Evolutionary conservation across 2,888 invertebrate species (phyloP).

Genomic region (Caradrina kadenii): DNA sequence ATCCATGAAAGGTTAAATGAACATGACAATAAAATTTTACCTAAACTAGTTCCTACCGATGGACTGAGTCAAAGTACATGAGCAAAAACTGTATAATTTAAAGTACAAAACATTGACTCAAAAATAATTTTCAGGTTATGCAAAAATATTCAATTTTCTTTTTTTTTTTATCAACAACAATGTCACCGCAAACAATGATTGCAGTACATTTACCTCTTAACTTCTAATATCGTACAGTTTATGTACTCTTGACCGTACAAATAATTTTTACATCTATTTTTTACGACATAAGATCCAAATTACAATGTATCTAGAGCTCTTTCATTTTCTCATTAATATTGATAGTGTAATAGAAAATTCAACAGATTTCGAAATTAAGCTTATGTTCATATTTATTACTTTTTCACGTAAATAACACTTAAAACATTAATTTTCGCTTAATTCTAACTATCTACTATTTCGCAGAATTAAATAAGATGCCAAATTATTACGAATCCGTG

Average conservation of each 20-base stretch:
- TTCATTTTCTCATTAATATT: constrained; percentile 36
- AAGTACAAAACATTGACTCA: constrained; percentile 52
- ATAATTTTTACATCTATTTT: constrained; percentile 62
- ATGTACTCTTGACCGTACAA: constrained; percentile 61
- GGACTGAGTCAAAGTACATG: constrained; percentile 48
- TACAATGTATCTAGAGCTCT: constrained; percentile 55
- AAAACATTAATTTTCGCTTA: constrained; percentile 1
- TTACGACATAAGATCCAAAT: constrained; percentile 49
- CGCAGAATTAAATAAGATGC: background rate
- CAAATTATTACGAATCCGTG: background rate
- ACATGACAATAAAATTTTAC: background rate
- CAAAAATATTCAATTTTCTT: constrained; percentile 61
- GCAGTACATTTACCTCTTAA: constrained; percentile 51
- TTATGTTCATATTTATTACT: constrained; percentile 4
- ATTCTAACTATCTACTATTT: constrained; percentile 7
- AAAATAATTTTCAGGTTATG: constrained; percentile 60
- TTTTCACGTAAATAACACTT: constrained; percentile 5
- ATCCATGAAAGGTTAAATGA: constrained; percentile 4
- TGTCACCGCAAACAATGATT: constrained; percentile 38
- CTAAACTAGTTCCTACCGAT: constrained; percentile 40
- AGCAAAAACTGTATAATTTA: constrained; percentile 47
- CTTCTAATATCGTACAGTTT: constrained; percentile 58
- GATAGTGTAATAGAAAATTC: background rate
- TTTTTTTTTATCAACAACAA: constrained; percentile 50
- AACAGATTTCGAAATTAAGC: background rate